phyloP scores from a whole-genome alignment of 2,888 invertebrate genomes.

The Trachelus stipa region DNA sequence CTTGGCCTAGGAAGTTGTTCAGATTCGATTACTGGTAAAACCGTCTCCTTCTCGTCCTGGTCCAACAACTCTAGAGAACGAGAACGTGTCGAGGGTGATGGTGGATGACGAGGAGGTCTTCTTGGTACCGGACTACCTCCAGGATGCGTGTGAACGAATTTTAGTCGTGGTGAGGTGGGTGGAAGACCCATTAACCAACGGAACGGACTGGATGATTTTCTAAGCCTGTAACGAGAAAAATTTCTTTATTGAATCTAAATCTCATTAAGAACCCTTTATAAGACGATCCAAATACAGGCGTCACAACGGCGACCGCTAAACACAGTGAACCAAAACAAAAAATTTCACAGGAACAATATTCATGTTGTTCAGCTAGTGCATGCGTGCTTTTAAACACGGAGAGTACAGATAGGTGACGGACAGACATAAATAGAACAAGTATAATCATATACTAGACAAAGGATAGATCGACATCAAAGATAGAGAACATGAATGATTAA shows the following conservation, averaged over 20 bases:
- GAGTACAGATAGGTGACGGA: slow-evolving; percentile 6
- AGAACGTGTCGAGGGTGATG: slow-evolving; percentile 57
- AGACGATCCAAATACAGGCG: neutral
- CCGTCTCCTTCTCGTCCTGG: slow-evolving; percentile 42
- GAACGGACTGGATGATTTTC: slow-evolving; percentile 76
- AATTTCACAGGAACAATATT: neutral
- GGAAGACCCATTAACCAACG: slow-evolving; percentile 71
- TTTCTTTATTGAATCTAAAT: neutral
- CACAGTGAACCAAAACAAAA: neutral
- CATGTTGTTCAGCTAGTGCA: neutral
- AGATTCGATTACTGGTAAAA: slow-evolving; percentile 34
- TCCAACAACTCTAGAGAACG: slow-evolving; percentile 48
- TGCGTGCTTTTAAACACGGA: neutral
- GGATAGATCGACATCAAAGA: neutral
- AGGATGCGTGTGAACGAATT: slow-evolving; percentile 53
- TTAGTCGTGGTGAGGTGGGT: slow-evolving; percentile 58
- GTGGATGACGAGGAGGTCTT: slow-evolving; percentile 64
- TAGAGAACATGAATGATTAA: slow-evolving; percentile 13
- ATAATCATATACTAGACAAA: slow-evolving; percentile 11
- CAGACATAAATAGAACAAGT: slow-evolving; percentile 6
- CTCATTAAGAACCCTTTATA: neutral
- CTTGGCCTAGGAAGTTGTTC: slow-evolving; percentile 66
- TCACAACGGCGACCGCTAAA: neutral
- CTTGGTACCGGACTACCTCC: slow-evolving; percentile 63
- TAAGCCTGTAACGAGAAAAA: slow-evolving; percentile 69